These are phyloP conservation scores for Recurvirostra avosetta DNA, from an alignment of 2,113 vertebrate species.

Conservation along the genomic window DNA sequence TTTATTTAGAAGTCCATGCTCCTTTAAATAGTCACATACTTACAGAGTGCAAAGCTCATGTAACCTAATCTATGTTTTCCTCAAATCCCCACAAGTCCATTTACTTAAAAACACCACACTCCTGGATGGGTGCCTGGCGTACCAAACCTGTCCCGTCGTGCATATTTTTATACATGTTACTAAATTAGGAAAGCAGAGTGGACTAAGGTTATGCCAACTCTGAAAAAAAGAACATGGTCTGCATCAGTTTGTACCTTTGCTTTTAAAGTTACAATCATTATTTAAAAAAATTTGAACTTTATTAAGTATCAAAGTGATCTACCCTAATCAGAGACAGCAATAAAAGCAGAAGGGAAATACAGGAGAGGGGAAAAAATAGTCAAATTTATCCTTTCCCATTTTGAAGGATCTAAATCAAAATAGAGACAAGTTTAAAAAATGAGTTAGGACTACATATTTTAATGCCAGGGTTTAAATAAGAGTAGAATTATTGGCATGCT, in stretches of 20 bases:
- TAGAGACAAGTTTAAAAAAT: background rate
- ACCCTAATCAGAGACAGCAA: background rate
- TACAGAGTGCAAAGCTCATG: conserved; percentile 53
- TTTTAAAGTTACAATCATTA: conserved; percentile 72
- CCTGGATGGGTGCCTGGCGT: conserved; percentile 86
- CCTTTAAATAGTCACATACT: conserved; percentile 68
- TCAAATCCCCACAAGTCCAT: conserved; percentile 79
- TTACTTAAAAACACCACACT: conserved; percentile 78
- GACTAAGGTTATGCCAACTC: conserved; percentile 79
- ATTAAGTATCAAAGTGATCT: conserved; percentile 1
- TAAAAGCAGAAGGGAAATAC: conserved; percentile 7
- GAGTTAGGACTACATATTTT: background rate
- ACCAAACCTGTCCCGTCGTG: conserved; percentile 86
- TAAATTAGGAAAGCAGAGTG: conserved; percentile 92
- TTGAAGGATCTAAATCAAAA: conserved; percentile 8
- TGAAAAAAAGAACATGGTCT: conserved; percentile 73
- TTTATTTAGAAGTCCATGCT: conserved; percentile 32
- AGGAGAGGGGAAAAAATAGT: background rate
- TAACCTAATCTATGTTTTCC: conserved; percentile 74
- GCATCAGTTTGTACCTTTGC: conserved; percentile 66
- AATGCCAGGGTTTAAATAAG: background rate
- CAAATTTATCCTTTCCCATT: background rate
- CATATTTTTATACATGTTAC: conserved; percentile 91
- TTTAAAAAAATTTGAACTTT: conserved; percentile 71
- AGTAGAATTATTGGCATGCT: background rate